Evolutionary conservation across 2,113 vertebrate genomes (phyloP).

Genomic region (Tretioscincus oriximinensis): DNA sequence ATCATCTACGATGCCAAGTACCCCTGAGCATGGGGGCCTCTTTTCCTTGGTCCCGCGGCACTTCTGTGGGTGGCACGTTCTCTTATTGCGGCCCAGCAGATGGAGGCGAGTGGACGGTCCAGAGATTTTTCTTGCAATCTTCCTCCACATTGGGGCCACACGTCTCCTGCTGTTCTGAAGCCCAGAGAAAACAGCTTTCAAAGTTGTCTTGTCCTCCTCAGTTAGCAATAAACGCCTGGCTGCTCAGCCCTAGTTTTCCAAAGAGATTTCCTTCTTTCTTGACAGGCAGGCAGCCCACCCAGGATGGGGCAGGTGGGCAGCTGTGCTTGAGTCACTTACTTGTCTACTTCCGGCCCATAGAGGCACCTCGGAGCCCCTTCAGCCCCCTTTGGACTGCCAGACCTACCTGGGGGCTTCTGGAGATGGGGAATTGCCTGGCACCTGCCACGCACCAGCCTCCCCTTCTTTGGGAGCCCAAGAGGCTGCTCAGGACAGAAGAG

Average conservation of each 20-base stretch:
- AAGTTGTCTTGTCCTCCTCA: not conserved
- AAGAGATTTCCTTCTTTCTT: too few species aligned
- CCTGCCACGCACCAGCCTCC: too few species aligned
- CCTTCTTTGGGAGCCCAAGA: too few species aligned
- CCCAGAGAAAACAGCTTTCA: not conserved
- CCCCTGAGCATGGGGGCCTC: not conserved
- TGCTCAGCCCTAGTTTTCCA: not conserved
- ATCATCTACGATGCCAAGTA: conserved; percentile 5
- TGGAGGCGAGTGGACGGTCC: rapidly evolving
- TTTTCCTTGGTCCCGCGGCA: not conserved
- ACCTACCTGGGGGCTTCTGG: too few species aligned
- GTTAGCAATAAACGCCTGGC: too few species aligned
- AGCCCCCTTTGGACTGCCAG: too few species aligned
- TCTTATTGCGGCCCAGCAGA: not conserved
- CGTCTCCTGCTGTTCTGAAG: not conserved
- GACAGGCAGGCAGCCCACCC: too few species aligned
- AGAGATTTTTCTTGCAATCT: too few species aligned
- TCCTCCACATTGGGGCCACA: rapidly evolving
- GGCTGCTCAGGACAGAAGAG: not conserved
- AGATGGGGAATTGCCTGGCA: too few species aligned
- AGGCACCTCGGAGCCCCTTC: too few species aligned
- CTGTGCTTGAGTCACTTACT: not conserved
- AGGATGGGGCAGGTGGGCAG: not conserved
- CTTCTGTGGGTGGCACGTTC: not conserved
- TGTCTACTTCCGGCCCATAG: too few species aligned